These are phyloP conservation scores for Sitta carolinensis DNA, from an alignment of 2,797 vertebrate genomes.

Conservation along the genomic window DNA sequence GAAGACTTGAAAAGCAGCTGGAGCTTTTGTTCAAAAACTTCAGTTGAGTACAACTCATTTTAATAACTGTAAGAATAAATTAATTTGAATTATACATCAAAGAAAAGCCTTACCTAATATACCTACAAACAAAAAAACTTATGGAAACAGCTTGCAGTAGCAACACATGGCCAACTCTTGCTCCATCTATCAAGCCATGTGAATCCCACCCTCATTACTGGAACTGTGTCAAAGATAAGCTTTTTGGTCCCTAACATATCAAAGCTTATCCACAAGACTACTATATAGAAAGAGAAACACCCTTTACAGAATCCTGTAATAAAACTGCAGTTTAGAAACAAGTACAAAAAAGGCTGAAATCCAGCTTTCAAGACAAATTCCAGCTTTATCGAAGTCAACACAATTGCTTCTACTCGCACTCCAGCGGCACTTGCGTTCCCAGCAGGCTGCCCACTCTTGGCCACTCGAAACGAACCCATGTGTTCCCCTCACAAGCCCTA, in stretches of 20 bases:
- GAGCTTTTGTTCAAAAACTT: background rate
- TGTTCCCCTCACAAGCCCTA: conserved; percentile 22
- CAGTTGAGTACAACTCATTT: background rate
- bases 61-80: background rate
- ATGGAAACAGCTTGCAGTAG: background rate
- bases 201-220: background rate
- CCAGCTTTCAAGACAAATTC: no score
- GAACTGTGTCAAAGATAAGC: background rate
- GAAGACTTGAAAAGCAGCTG: background rate
- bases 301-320: background rate
- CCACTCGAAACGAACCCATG: background rate
- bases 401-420: background rate
- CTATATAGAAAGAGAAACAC: background rate
- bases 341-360: background rate
- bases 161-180: background rate
- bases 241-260: background rate
- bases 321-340: background rate
- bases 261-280: background rate
- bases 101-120: background rate
- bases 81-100: conserved; percentile 7
- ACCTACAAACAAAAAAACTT: background rate
- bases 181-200: background rate
- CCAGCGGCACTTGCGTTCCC: background rate
- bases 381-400: background rate
- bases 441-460: background rate